Evolutionary conservation across 2,888 invertebrate genomes (phyloP), one percentile per base, ranked within the genome.

Genomic region (Synergus itoensis): DNA sequence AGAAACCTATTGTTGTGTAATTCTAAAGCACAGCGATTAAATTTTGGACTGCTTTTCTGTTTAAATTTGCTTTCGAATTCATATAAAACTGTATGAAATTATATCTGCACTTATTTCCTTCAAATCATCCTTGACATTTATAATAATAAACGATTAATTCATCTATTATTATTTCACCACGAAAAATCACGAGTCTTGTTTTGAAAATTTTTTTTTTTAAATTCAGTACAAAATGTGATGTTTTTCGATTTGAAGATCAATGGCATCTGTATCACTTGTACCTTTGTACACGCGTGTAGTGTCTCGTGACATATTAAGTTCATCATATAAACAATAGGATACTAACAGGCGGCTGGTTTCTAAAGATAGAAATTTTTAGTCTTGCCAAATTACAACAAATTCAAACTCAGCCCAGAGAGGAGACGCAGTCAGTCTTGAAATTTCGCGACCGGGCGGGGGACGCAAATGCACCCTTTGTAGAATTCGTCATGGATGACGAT

Each of bases 321-420:
- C 79, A 80, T 82, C 79, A 77, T 77, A 80, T 77, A 81, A 81
- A 82, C 81, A 83, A 83, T 84, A 81, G 82, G 76, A 76, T 63
- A 67, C 82, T 80, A 83, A 81, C 79, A 79, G 80, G 77, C 84
- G 85, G 86, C 85, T 85, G 81, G 83, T 75, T 73, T 77, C 90
- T 91, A 91, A 91, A 90, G 91, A 91, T 91, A 89, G 81, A 86
- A 83, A 82, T 87, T 87, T 87, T 79, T 86, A 84, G 85, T 85
- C 87, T 89, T 90, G 91, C 91, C 91, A 91, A 91, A 89, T 88
- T 90, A 88, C 89, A 87, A 89, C 87, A 89, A 91, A 91, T 89
- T 85, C 83, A 84, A 84, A 84, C 80, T 79, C 79, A 79, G 81
- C 83, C 82, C 40, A 60, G 80, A 77, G 69, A 84, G 77, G 77